phyloP scores from a whole-genome alignment of 2,113 vertebrate species.

The Haemorhous mexicanus region DNA sequence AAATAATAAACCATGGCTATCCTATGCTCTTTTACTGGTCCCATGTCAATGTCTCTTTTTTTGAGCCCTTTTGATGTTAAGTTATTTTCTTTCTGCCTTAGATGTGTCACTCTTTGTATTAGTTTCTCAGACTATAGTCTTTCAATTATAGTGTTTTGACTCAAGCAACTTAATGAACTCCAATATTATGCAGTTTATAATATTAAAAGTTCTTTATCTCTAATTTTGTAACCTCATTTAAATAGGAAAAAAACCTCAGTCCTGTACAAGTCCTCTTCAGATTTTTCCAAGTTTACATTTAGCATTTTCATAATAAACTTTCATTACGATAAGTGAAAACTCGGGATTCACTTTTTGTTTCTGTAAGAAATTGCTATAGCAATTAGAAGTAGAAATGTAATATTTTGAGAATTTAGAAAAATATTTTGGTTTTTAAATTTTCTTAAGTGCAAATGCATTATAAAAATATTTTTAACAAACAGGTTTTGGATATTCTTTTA shows the following conservation, averaged over 20 bases:
- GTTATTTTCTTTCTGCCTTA: not conserved
- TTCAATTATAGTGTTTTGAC: not conserved
- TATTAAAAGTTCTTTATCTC: not conserved
- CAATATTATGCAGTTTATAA: not conserved
- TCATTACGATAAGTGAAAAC: not conserved
- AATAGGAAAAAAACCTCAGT: not conserved
- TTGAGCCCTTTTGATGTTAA: not conserved
- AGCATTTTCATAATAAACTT: not conserved
- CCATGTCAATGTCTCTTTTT: not conserved
- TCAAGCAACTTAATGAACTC: not conserved
- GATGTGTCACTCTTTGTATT: not conserved
- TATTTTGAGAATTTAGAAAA: not conserved
- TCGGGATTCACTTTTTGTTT: not conserved
- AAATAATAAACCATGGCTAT: not conserved
- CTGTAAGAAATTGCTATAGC: not conserved
- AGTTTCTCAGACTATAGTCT: not conserved
- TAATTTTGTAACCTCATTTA: not conserved
- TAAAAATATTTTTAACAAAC: not conserved
- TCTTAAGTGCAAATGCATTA: not conserved
- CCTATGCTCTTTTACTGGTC: not conserved
- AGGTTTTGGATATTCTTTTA: not conserved
- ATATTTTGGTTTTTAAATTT: not conserved
- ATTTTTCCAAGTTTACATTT: not conserved
- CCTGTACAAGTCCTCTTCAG: not conserved
- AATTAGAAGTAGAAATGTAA: not conserved